Base-by-base conservation (phyloP, 2,888 invertebrate species). In the Ceratothoa steindachneri region DNA sequence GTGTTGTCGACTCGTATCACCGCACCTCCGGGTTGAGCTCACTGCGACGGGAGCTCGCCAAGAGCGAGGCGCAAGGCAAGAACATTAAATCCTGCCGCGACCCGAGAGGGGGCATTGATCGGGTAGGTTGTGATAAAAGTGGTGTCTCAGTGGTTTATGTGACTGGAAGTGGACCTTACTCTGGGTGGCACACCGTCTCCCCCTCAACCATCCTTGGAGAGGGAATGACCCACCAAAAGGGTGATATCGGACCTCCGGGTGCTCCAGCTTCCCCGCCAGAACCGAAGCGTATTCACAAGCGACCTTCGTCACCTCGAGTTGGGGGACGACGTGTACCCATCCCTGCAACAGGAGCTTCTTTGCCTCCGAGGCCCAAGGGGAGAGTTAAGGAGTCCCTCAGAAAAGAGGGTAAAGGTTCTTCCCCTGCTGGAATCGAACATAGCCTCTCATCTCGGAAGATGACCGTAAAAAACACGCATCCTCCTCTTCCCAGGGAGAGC, bases 201-300 rank as follows among this genome's bases (percentile, higher is more conserved):
- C n/a, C n/a, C n/a, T n/a, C n/a, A n/a, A n/a, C n/a, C n/a, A n/a
- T n/a, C n/a, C n/a, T n/a, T n/a, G 72, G 53, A 30, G 67, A 41
- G 31, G 72, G 64, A 53, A 77, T 77, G 77, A 75, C 77, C 24
- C 77, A 77, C 31, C 74, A 74, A 67, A 73, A 74, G 69, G 74
- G 72, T 53, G 71, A 77, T 41, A 60, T 69, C n/a, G 68, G 67
- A 30, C 68, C 71, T 27, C 55, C 72, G 24, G n/a, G n/a, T n/a
- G n/a, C n/a, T n/a, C n/a, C n/a, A n/a, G n/a, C n/a, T n/a, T 64
- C 72, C 24, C 77, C 77, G 29, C 55, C 73, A 41, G 67, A 73
- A 29, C 77, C 75, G 7, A 52, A 73, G 55, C 75, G 77, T 19
- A 70, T 60, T 53, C 70, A 69, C 67, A 73, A 29, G 22, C 67